Conservation (phyloP, 1,140 invertebrate species). For the Aphaenogaster floridana region DNA sequence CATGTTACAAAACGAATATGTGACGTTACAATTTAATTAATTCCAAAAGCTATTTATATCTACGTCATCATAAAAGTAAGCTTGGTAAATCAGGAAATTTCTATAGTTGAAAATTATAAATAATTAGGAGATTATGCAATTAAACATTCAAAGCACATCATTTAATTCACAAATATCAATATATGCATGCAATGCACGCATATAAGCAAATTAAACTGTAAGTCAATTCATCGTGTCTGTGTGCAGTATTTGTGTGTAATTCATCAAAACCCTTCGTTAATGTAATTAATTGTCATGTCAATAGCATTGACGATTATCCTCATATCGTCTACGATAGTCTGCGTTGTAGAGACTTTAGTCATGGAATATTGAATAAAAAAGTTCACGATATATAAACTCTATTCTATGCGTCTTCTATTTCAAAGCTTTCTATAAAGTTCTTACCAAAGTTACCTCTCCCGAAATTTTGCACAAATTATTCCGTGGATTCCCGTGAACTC, state of each 20-base stretch:
- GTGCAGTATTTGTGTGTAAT: background rate
- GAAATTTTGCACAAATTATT: conserved; percentile 59
- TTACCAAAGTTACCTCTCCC: conserved; percentile 24
- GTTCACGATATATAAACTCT: background rate
- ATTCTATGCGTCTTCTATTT: background rate
- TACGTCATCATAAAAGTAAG: conserved; percentile 30
- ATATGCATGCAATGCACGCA: background rate
- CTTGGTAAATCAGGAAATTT: conserved; percentile 35
- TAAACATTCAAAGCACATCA: conserved; percentile 4
- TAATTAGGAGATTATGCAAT: conserved; percentile 35
- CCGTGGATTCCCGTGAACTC: conserved; percentile 41
- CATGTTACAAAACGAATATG: conserved; percentile 1
- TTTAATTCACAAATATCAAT: conserved; percentile 17
- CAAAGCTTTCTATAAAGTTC: conserved; percentile 32
- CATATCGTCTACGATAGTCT: background rate
- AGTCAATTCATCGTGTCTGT: background rate
- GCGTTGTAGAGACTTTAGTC: background rate
- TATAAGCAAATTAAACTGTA: conserved; percentile 1
- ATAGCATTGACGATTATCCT: background rate
- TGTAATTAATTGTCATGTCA: conserved; percentile 14
- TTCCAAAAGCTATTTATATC: conserved; percentile 9
- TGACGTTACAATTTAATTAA: conserved; percentile 57
- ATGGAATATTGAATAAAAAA: conserved; percentile 28
- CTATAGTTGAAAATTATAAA: conserved; percentile 22
- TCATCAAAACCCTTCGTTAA: background rate